Evolutionary conservation across 1,140 invertebrate species (phyloP).

Genomic region (Ceratitis capitata): DNA sequence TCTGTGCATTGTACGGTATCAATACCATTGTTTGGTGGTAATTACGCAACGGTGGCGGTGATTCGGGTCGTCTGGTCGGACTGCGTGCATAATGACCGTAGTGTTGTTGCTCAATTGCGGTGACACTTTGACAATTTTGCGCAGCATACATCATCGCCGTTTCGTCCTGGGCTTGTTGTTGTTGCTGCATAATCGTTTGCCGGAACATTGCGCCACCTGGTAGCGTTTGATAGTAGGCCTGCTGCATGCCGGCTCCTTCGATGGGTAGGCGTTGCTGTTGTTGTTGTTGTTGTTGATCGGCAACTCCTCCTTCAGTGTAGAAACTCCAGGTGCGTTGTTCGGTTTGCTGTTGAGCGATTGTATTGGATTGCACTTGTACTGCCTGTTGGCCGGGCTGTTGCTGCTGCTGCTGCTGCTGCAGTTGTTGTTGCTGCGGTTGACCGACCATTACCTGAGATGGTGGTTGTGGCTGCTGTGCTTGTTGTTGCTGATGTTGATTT

Average conservation of each 20-base stretch:
- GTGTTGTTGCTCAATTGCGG: conserved; percentile 61
- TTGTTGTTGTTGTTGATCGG: conserved; percentile 56
- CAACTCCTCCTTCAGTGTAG: conserved; percentile 50
- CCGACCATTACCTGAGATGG: conserved; percentile 46
- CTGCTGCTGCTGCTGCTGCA: conserved; percentile 45
- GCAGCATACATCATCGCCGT: conserved; percentile 53
- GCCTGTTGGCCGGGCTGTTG: conserved; percentile 44
- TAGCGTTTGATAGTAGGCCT: conserved; percentile 67
- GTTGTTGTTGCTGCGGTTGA: conserved; percentile 40
- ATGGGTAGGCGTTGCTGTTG: conserved; percentile 60
- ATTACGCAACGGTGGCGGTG: conserved; percentile 72
- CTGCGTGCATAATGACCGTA: conserved; percentile 64
- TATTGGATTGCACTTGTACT: conserved; percentile 45
- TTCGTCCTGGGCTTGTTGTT: conserved; percentile 54
- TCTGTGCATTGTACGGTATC: conserved; percentile 74
- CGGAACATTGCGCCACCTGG: conserved; percentile 64
- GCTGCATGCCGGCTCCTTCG: conserved; percentile 57
- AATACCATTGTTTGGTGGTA: conserved; percentile 80
- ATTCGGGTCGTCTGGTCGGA: conserved; percentile 69
- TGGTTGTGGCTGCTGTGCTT: conserved; percentile 46
- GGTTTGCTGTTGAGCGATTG: conserved; percentile 60
- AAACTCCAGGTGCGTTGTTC: conserved; percentile 63
- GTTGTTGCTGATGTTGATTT: conserved; percentile 43
- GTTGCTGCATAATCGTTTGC: conserved; percentile 64
- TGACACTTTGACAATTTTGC: conserved; percentile 62